Percentiles rank a stretch among this genome's conserved stretches.
phyloP scores from a whole-genome alignment of 2,113 vertebrate genomes.

The Pseudorhombus dupliciocellatus region DNA sequence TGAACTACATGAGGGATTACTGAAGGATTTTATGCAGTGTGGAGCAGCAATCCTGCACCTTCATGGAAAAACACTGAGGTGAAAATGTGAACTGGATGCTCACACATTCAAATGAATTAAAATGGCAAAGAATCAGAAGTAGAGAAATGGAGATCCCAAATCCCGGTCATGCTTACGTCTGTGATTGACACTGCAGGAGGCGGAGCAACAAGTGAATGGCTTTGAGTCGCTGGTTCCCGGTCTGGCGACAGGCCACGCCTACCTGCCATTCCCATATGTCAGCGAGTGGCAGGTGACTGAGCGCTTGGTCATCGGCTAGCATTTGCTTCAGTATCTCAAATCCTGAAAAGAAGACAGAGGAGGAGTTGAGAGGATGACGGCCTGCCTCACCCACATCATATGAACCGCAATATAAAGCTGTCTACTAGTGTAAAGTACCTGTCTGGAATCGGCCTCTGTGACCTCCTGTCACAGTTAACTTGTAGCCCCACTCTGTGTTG shows the following conservation, averaged over 20 bases:
- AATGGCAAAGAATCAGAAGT: not conserved
- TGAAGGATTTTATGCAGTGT: constrained; percentile 66
- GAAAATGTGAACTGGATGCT: not conserved
- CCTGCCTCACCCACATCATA: not conserved
- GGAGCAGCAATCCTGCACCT: constrained; percentile 19
- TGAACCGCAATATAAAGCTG: not conserved
- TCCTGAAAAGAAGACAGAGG: constrained; percentile 74
- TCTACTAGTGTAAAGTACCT: constrained; percentile 76
- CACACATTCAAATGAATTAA: not conserved
- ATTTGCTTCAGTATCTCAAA: constrained; percentile 98
- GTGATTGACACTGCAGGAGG: constrained; percentile 85
- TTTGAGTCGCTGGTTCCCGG: constrained; percentile 91
- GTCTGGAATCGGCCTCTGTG: constrained; percentile 97
- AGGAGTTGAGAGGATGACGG: not conserved
- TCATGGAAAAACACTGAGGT: not conserved
- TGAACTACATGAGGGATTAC: constrained; percentile 22
- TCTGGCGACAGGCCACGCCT: constrained; percentile 94
- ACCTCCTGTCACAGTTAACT: constrained; percentile 94
- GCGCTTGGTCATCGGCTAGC: constrained; percentile 89
- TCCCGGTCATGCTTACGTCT: constrained; percentile 75
- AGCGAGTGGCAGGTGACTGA: constrained; percentile 86
- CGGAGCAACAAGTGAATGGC: constrained; percentile 92
- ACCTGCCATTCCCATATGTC: constrained; percentile 98
- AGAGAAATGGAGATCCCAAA: not conserved
- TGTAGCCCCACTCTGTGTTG: constrained; percentile 98